Percentiles rank a stretch among this genome's conserved stretches.
These are phyloP conservation scores for Empis stercorea DNA, from an alignment of 2,888 invertebrate species.

Conservation along the genomic window DNA sequence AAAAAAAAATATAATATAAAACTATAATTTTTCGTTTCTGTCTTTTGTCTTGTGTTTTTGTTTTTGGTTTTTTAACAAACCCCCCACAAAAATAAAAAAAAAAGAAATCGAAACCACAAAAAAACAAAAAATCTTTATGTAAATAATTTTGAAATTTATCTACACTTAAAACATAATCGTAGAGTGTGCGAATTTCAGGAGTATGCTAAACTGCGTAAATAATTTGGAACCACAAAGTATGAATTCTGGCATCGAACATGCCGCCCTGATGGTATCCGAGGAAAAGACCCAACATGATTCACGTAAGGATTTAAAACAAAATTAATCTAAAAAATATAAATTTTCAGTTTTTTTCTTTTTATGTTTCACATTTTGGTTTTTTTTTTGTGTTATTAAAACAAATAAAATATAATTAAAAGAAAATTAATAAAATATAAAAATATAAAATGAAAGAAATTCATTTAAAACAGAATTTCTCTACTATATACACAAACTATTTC, in stretches of 20 bases:
- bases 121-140: background rate
- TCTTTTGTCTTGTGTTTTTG: too few species aligned
- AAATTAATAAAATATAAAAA: too few species aligned
- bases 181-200: constrained; percentile 56
- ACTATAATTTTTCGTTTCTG: too few species aligned
- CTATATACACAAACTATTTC: background rate
- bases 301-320: constrained; percentile 48
- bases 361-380: constrained; percentile 1
- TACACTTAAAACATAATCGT: constrained; percentile 41
- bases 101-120: background rate
- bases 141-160: constrained; percentile 19
- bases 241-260: constrained; percentile 63
- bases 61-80: too few species aligned
- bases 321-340: background rate
- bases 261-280: constrained; percentile 63
- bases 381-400: constrained; percentile 8
- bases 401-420: background rate
- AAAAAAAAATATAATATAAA: too few species aligned
- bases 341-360: too few species aligned
- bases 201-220: constrained; percentile 93
- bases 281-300: constrained; percentile 67
- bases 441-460: constrained; percentile 8
- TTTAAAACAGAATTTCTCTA: constrained; percentile 7
- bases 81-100: too few species aligned
- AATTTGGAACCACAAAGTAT: constrained; percentile 75